Conservation (phyloP, 2,113 vertebrate species). For the Toxotes jaculatrix region DNA sequence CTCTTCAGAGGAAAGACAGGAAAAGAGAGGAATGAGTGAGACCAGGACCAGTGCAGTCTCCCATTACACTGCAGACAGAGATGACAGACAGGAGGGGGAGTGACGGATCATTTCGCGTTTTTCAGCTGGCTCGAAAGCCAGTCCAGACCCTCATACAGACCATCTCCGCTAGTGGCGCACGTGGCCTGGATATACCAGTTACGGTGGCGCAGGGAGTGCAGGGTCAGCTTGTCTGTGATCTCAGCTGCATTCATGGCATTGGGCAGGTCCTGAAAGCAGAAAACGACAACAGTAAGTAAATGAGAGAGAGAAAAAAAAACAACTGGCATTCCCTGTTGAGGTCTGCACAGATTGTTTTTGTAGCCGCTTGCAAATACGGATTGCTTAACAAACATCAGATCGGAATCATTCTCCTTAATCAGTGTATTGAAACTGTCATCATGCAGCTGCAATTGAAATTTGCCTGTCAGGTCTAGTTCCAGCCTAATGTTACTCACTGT, state of each 20-base stretch:
- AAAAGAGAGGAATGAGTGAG: constrained; percentile 24
- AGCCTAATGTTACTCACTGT: too few species aligned
- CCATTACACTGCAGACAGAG: constrained; percentile 61
- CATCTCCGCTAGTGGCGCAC: constrained; percentile 87
- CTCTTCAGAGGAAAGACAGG: constrained; percentile 34
- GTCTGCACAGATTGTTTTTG: not conserved
- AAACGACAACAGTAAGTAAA: not conserved
- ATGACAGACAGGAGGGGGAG: constrained; percentile 52
- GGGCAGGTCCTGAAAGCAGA: constrained; percentile 84
- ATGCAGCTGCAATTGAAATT: not conserved
- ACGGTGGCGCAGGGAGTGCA: constrained; percentile 83
- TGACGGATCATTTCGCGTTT: constrained; percentile 85
- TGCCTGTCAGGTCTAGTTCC: too few species aligned
- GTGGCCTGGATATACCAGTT: constrained; percentile 89
- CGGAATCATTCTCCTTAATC: not conserved
- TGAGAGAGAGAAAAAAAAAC: not conserved
- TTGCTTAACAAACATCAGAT: too few species aligned
- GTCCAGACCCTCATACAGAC: constrained; percentile 89
- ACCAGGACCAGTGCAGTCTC: constrained; percentile 58
- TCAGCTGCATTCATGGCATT: constrained; percentile 89
- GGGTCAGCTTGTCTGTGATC: constrained; percentile 86
- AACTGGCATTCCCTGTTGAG: not conserved
- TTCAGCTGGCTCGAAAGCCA: constrained; percentile 88
- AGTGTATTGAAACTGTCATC: not conserved
- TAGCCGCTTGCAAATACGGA: not conserved